Conservation (phyloP, 2,113 vertebrate species). For the Phoxinus phoxinus region DNA sequence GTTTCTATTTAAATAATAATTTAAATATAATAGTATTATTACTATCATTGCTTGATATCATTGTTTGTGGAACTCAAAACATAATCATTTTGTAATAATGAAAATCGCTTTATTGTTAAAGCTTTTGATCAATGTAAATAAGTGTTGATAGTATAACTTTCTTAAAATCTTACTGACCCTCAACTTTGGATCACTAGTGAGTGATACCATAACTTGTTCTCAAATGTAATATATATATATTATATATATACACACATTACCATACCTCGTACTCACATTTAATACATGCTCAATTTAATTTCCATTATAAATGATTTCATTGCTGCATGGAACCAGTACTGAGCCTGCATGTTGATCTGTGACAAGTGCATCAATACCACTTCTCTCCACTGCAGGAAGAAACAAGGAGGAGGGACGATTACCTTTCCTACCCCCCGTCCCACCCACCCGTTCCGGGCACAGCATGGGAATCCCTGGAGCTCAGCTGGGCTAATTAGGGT, state of each 20-base stretch:
- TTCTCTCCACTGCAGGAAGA: neutral
- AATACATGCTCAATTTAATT: conserved; percentile 6
- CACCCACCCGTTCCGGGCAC: conserved; percentile 67
- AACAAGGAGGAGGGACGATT: neutral
- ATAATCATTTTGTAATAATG: no score
- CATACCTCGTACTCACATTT: neutral
- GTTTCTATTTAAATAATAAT: no score
- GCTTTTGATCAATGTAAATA: no score
- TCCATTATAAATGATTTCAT: neutral
- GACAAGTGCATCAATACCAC: neutral
- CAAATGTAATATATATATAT: conserved; percentile 5
- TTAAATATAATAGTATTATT: no score
- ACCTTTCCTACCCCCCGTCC: conserved; percentile 51
- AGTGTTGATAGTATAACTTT: no score
- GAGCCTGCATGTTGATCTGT: neutral
- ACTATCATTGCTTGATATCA: neutral
- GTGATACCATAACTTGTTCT: no score
- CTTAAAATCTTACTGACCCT: neutral
- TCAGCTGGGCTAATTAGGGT: conserved; percentile 98
- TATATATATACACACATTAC: no score
- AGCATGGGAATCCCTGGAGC: conserved; percentile 81
- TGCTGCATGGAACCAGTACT: neutral
- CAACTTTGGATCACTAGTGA: neutral
- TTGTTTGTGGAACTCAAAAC: neutral
- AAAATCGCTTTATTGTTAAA: no score